Conservation (phyloP, 1,140 invertebrate species). For the Diabrotica undecimpunctata region DNA sequence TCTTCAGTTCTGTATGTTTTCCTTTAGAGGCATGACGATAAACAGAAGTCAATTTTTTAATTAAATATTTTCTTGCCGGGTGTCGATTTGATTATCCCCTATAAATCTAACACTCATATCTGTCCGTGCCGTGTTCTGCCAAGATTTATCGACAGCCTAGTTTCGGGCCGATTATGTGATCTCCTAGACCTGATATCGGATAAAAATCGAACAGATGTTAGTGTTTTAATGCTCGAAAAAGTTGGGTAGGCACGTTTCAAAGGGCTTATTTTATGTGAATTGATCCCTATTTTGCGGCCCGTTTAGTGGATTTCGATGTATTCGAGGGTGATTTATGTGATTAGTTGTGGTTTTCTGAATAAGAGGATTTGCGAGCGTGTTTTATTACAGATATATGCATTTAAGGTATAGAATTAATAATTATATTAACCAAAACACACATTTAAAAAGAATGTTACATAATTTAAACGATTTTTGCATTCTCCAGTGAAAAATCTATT, state of each 20-base stretch:
- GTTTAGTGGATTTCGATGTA: conserved; percentile 8
- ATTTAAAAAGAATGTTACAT: too few relatives aligned
- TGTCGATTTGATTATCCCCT: too few relatives aligned
- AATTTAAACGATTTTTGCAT: too few relatives aligned
- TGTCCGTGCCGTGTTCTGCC: too few relatives aligned
- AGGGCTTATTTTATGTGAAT: conserved; percentile 1
- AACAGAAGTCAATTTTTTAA: too few relatives aligned
- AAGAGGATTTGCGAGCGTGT: not conserved
- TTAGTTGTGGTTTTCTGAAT: not conserved
- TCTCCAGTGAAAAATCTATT: too few relatives aligned
- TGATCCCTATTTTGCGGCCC: conserved; percentile 9
- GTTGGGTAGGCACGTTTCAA: conserved; percentile 7
- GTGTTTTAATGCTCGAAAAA: conserved; percentile 6
- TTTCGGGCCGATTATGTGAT: not conserved
- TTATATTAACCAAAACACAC: too few relatives aligned
- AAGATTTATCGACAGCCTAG: not conserved
- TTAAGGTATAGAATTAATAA: too few relatives aligned
- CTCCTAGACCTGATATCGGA: not conserved
- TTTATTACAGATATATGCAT: not conserved
- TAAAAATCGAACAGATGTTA: conserved; percentile 12
- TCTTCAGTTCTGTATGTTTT: too few relatives aligned
- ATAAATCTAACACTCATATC: too few relatives aligned
- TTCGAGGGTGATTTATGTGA: conserved; percentile 11
- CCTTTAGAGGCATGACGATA: too few relatives aligned
- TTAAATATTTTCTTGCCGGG: too few relatives aligned